Evolutionary conservation across 2,888 invertebrate genomes (phyloP).

Genomic region (Pyrgus malvae): DNA sequence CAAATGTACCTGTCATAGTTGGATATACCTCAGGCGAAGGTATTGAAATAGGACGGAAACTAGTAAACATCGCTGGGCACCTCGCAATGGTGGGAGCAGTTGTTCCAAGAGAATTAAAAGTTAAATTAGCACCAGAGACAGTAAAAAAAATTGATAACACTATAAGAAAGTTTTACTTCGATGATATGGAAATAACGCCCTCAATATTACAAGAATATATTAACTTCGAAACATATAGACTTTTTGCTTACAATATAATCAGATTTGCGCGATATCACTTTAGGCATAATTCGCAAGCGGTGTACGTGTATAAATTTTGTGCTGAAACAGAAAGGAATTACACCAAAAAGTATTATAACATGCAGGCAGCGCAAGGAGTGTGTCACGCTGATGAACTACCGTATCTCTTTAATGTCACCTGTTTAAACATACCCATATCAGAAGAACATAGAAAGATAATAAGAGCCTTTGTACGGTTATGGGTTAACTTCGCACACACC

Average conservation of each 20-base stretch:
- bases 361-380: constrained; percentile 58
- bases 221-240: constrained; percentile 57
- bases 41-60: constrained; percentile 63
- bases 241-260: constrained; percentile 62
- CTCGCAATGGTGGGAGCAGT: constrained; percentile 51
- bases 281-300: constrained; percentile 45
- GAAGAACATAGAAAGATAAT: constrained; percentile 54
- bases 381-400: constrained; percentile 70
- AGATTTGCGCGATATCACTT: constrained; percentile 59
- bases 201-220: constrained; percentile 52
- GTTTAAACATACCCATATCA: constrained; percentile 59
- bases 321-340: constrained; percentile 68
- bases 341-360: constrained; percentile 60
- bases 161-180: constrained; percentile 64
- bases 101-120: constrained; percentile 68
- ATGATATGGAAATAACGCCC: constrained; percentile 47
- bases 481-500: constrained; percentile 63
- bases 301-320: constrained; percentile 63
- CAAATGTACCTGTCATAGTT: constrained; percentile 63
- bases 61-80: constrained; percentile 44
- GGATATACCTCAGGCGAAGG: constrained; percentile 73
- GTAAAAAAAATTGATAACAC: constrained; percentile 48
- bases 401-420: constrained; percentile 65
- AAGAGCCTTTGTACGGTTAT: constrained; percentile 53
- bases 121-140: constrained; percentile 49